Base-by-base conservation (phyloP, 2,888 invertebrate species). In the Craniophora ligustri region DNA sequence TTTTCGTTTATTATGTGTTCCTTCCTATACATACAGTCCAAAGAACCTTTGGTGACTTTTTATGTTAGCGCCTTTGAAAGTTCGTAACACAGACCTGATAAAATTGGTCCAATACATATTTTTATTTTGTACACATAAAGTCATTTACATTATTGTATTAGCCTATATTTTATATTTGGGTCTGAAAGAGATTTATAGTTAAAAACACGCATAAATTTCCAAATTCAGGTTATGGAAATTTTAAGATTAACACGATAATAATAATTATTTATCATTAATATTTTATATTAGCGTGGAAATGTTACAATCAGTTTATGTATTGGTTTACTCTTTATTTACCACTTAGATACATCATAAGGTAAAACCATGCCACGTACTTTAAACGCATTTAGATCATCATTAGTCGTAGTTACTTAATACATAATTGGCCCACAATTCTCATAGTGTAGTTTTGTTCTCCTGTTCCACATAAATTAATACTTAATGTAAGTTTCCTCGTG, bases 321-420 rank as follows among this genome's bases (percentile, higher is more conserved):
- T 5, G 14, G 11, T 15, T 16, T 26, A 16, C 1, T 5, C 16
- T 23, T 30, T 26, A 30, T 28, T 11, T 30, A 15, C 15, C 2
- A 8, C 18, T 51, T 13, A 32, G 11, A 18, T 4, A 45, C 1
- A 39, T 10, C 26, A 41, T 48, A 3, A 21, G 44, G 34, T 28
- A 51, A 59, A 58, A 51, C 23, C 14, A 15, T 11, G 5, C 4
- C 10, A 23, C 21, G 21, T 31, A 23, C n/a, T 23, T 31, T 21
- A 16, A 21, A 48, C n/a, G 28, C 34, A 45, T 48, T 60, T 38
- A 44, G 16, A 40, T 13, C 46, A 36, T 45, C 47, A 55, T 67
- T 58, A 68, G 40, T 41, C 15, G 38, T 39, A 51, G 36, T 68
- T 38, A 68, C 65, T 32, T 38, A 47, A 38, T 64, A 64, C 3